Base-by-base conservation (phyloP, 2,113 vertebrate genomes). In the Rhinolophus ferrumequinum region DNA sequence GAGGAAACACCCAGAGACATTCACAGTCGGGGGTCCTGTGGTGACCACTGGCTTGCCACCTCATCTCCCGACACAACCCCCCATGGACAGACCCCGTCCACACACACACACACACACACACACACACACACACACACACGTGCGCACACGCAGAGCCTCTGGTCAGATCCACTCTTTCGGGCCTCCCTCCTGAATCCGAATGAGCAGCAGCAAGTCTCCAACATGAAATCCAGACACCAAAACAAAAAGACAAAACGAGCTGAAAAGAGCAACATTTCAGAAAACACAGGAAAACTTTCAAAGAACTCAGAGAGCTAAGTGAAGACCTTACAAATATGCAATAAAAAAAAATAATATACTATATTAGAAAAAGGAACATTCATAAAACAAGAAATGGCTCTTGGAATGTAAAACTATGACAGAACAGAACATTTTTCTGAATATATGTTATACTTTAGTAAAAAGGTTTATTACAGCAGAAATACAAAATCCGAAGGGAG, bases 331-430 rank as follows among this genome's bases (percentile, higher is more conserved):
- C 26, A 44, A 64, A 80, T 24, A 41, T 6, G 47, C 44, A 72
- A 54, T 70, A 13, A 75, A 56, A 79, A 80, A 33, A 6, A 44
- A 41, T 5, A 38, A n/a, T 5, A 41, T 6, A 38, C 14, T 67
- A 9, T 60, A 9, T 60, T n/a, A 41, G 54, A 50, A 21, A 94
- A 66, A 67, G 15, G 33, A 28, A 64, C 30, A 64, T 47, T 81
- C 83, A 38, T 83, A 80, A 81, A 96, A 83, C 4, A 52, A 75
- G 50, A 62, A 76, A 62, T 22, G 52, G 72, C n/a, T 38, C 60
- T 58, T 19, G 5, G 72, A 52, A 88, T n/a, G 33, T 33, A 64
- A 90, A 73, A 81, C 33, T 30, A 30, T 15, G 76, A 67, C 9
- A 35, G 35, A 41, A 89, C 50, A 22, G 66, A 83, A 62, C 19